A percentile compares a stretch with the other conserved stretches of the same genome.
phyloP scores from a whole-genome alignment of 2,888 invertebrate species.

The Notodonta ziczac region DNA sequence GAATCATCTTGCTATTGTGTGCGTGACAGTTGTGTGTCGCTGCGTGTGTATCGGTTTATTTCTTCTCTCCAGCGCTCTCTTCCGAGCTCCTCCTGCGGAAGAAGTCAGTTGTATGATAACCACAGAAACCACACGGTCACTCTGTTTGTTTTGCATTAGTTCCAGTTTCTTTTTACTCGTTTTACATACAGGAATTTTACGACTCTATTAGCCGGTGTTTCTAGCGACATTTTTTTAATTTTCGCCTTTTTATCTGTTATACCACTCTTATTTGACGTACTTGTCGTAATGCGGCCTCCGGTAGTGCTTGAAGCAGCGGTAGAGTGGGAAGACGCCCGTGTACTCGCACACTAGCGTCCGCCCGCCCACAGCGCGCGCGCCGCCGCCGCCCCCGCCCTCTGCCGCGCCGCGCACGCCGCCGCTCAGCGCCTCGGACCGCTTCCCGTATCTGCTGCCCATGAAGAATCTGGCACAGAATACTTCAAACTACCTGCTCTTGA shows the following conservation, averaged over 20 bases:
- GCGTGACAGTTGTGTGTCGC: background rate
- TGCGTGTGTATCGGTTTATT: constrained; percentile 10
- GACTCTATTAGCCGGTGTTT: no score
- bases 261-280: background rate
- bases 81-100: constrained; percentile 24
- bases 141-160: no score
- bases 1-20: background rate
- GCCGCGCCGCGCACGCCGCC: constrained; percentile 9
- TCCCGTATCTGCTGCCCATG: constrained; percentile 67
- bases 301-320: constrained; percentile 43
- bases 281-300: constrained; percentile 4
- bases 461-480: constrained; percentile 54
- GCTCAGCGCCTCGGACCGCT: constrained; percentile 49
- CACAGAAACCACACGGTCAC: no score
- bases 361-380: background rate
- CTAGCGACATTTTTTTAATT: no score
- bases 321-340: constrained; percentile 52
- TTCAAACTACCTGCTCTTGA: no score
- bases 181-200: no score
- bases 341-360: constrained; percentile 45
- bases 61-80: constrained; percentile 12
- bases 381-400: constrained; percentile 7
- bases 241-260: no score
- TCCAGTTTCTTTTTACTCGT: no score
- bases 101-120: background rate